phyloP scores from a whole-genome alignment of 2,888 invertebrate genomes.

The Resseliella maxima region DNA sequence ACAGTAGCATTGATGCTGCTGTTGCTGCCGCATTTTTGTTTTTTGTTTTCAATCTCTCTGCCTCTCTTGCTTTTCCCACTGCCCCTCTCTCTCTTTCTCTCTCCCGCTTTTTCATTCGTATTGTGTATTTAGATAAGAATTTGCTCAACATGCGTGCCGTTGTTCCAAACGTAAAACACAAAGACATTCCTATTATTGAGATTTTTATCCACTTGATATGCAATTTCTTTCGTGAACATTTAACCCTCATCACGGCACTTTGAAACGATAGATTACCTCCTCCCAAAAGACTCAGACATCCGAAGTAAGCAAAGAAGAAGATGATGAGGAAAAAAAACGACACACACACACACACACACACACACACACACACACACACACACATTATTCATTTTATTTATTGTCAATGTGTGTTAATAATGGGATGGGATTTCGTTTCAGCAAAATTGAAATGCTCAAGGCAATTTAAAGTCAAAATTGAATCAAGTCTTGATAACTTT shows the following conservation, averaged over 20 bases:
- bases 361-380: no score
- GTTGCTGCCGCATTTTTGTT: not conserved
- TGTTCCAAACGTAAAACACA: not conserved
- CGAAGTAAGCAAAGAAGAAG: not conserved
- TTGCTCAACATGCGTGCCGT: slow-evolving; percentile 1
- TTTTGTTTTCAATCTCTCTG: not conserved
- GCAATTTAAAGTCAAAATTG: not conserved
- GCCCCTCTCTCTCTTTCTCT: not conserved
- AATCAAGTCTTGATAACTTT: not conserved
- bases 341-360: no score
- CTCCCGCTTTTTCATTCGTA: not conserved
- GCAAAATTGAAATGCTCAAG: not conserved
- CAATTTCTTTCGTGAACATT: not conserved
- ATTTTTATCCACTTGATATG: slow-evolving; percentile 9
- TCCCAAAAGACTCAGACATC: no score
- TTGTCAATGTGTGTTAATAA: not conserved
- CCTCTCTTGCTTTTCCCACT: not conserved
- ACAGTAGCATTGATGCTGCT: no score
- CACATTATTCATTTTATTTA: not conserved
- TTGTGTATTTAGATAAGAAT: slow-evolving; percentile 2
- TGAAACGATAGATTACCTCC: not conserved
- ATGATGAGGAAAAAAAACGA: no score
- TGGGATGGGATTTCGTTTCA: not conserved
- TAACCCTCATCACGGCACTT: not conserved
- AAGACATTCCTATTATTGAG: not conserved